phyloP scores from a whole-genome alignment of 2,888 invertebrate species.

The Nemurella pictetii region DNA sequence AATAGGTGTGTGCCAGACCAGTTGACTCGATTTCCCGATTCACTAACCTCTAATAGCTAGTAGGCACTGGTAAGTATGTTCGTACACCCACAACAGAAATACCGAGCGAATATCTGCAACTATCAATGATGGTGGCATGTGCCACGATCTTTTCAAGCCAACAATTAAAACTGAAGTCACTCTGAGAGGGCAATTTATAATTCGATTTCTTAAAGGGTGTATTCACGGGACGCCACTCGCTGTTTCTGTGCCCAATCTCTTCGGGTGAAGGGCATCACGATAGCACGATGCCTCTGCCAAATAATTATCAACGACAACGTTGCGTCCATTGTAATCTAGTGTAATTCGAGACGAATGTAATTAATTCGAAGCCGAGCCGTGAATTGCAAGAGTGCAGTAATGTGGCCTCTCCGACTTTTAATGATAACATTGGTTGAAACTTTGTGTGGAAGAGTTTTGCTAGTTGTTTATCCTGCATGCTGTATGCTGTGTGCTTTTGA shows the following conservation, averaged over 20 bases:
- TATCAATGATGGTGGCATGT: background rate
- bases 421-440: conserved; percentile 23
- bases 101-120: background rate
- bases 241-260: background rate
- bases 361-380: background rate
- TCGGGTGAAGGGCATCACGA: background rate
- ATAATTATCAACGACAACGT: background rate
- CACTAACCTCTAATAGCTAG: background rate
- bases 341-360: background rate
- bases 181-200: background rate
- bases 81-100: background rate
- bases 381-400: background rate
- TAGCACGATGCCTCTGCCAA: background rate
- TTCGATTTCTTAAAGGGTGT: background rate
- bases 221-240: background rate
- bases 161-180: background rate
- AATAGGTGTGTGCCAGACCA: conserved; percentile 11
- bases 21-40: conserved; percentile 4
- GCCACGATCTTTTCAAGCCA: background rate
- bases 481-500: background rate
- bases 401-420: background rate
- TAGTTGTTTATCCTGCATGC: background rate
- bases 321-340: background rate
- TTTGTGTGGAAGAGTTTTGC: background rate
- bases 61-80: background rate